Evolutionary conservation across 2,113 vertebrate genomes (phyloP).

Genomic region (Osmerus mordax): DNA sequence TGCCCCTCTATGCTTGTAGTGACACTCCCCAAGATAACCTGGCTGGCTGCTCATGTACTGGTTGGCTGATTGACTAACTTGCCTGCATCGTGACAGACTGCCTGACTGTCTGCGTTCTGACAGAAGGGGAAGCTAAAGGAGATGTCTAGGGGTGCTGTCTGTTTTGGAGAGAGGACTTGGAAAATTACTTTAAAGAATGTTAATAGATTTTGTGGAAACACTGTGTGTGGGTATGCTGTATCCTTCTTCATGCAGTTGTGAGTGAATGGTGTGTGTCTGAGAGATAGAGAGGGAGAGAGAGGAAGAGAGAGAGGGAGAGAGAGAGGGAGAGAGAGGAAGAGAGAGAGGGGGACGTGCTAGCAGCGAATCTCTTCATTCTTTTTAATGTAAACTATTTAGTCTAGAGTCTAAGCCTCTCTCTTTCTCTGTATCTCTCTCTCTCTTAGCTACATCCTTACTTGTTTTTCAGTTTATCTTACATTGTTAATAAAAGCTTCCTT

Average conservation of each 20-base stretch:
- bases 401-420: conserved; percentile 37
- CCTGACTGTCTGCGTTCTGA: too few relatives aligned
- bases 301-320: too few relatives aligned
- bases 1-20: conserved; percentile 38
- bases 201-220: background rate
- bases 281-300: too few relatives aligned
- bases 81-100: too few relatives aligned
- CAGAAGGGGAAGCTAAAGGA: too few relatives aligned
- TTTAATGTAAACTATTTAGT: conserved; percentile 66
- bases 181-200: too few relatives aligned
- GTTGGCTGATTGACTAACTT: background rate
- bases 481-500: too few relatives aligned
- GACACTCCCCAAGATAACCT: conserved; percentile 26
- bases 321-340: too few relatives aligned
- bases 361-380: conserved; percentile 46
- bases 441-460: background rate
- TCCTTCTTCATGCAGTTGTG: too few relatives aligned
- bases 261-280: too few relatives aligned
- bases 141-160: too few relatives aligned
- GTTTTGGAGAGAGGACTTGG: too few relatives aligned
- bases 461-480: background rate
- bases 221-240: conserved; percentile 4
- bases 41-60: conserved; percentile 19
- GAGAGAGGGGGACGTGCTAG: conserved; percentile 6
- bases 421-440: background rate